phyloP scores from a whole-genome alignment of 1,140 invertebrate genomes.

The Drosophila setifemur region DNA sequence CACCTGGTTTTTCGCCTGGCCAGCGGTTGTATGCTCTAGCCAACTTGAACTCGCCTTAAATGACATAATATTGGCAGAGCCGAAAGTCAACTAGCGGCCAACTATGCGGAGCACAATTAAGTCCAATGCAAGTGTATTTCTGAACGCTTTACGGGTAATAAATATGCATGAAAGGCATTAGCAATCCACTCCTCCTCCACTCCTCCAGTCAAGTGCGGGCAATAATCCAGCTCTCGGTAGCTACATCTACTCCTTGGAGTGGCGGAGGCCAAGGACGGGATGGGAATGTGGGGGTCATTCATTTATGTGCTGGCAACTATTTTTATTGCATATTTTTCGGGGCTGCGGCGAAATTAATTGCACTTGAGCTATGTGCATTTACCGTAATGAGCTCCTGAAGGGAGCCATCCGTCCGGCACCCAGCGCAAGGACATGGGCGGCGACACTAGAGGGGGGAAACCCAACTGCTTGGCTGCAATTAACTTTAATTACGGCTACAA shows the following conservation, averaged over 20 bases:
- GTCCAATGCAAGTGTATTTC: constrained; percentile 11
- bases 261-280: not conserved
- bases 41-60: not conserved
- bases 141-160: constrained; percentile 38
- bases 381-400: constrained; percentile 67
- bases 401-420: constrained; percentile 10
- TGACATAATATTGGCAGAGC: not conserved
- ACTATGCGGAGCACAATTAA: constrained; percentile 11
- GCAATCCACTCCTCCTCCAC: constrained; percentile 1
- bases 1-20: not conserved
- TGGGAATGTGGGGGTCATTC: constrained; percentile 10
- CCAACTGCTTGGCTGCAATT: constrained; percentile 63
- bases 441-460: not conserved
- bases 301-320: constrained; percentile 57
- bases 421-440: not conserved
- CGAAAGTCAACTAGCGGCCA: constrained; percentile 5
- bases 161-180: constrained; percentile 60
- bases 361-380: constrained; percentile 75
- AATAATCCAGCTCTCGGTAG: constrained; percentile 10
- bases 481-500: constrained; percentile 69
- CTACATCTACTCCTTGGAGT: constrained; percentile 9
- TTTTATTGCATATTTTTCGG: constrained; percentile 73
- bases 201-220: constrained; percentile 10
- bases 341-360: constrained; percentile 66
- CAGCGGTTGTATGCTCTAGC: not conserved